phyloP scores from a whole-genome alignment of 2,797 vertebrate genomes.

The Neostethus bicornis region DNA sequence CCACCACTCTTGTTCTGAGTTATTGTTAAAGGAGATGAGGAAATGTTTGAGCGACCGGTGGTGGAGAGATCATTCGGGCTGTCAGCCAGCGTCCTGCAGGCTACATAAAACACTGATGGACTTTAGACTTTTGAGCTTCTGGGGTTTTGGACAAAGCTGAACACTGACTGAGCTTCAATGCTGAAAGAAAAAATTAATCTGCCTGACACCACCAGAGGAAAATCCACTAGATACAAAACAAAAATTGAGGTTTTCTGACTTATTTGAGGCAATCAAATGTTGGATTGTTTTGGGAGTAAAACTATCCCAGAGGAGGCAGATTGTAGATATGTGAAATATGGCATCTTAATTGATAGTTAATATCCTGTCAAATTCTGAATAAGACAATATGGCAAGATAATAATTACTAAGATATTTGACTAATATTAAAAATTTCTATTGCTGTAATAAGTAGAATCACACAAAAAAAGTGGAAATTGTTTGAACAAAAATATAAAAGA shows the following conservation, averaged over 20 bases:
- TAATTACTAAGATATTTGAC: constrained; percentile 31
- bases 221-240: constrained; percentile 36
- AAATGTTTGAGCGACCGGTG: constrained; percentile 23
- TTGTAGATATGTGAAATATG: constrained; percentile 3
- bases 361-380: constrained; percentile 43
- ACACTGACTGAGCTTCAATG: constrained; percentile 48
- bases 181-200: constrained; percentile 66
- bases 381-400: constrained; percentile 29
- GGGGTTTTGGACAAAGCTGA: constrained; percentile 55
- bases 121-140: constrained; percentile 66
- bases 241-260: constrained; percentile 30
- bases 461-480: too few relatives aligned
- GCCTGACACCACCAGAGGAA: constrained; percentile 45
- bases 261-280: constrained; percentile 55
- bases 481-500: too few relatives aligned
- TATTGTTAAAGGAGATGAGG: constrained; percentile 25
- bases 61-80: constrained; percentile 55
- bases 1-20: constrained; percentile 22
- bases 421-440: too few relatives aligned
- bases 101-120: constrained; percentile 72
- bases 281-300: constrained; percentile 49
- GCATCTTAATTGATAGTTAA: constrained; percentile 40
- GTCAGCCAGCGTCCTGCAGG: constrained; percentile 67
- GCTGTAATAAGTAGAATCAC: too few relatives aligned
- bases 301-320: constrained; percentile 7